Conservation (phyloP, 2,797 vertebrate species). For the Melanotaenia boesemani region DNA sequence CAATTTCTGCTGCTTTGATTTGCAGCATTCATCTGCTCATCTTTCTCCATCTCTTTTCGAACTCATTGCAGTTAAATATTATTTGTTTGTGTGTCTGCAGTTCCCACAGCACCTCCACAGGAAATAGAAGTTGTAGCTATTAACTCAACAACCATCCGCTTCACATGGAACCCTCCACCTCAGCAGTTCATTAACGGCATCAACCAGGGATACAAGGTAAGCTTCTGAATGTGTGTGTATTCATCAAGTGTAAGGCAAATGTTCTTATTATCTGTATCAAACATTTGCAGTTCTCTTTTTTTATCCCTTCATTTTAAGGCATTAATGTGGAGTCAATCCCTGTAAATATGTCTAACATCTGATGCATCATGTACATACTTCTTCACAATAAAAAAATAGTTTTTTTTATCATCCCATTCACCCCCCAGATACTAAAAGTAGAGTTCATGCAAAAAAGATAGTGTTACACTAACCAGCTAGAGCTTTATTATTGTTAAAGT, state of each 20-base stretch:
- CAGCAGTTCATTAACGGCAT: slow-evolving; percentile 98
- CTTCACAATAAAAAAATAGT: not conserved
- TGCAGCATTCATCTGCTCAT: not conserved
- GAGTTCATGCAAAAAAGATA: not conserved
- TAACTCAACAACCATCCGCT: slow-evolving; percentile 92
- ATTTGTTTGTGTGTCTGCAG: slow-evolving; percentile 71
- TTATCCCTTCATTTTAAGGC: not conserved
- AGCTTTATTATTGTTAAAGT: too few relatives aligned
- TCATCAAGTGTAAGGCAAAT: not conserved
- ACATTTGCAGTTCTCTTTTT: not conserved
- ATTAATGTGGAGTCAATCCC: not conserved
- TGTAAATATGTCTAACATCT: not conserved
- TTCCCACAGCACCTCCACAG: slow-evolving; percentile 95
- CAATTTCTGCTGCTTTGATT: slow-evolving; percentile 11
- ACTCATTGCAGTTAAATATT: slow-evolving; percentile 29
- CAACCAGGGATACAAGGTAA: slow-evolving; percentile 98
- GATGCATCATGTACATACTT: not conserved
- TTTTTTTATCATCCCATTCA: not conserved
- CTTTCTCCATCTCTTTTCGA: slow-evolving; percentile 13
- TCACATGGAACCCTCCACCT: slow-evolving; percentile 94
- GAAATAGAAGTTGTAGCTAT: slow-evolving; percentile 89
- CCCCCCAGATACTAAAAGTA: not conserved
- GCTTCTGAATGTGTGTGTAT: slow-evolving; percentile 14
- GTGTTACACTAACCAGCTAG: too few relatives aligned
- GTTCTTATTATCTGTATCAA: not conserved